Evolutionary conservation across 2,797 vertebrate species (phyloP).

Genomic region (Hippopotamyrus pictus): DNA sequence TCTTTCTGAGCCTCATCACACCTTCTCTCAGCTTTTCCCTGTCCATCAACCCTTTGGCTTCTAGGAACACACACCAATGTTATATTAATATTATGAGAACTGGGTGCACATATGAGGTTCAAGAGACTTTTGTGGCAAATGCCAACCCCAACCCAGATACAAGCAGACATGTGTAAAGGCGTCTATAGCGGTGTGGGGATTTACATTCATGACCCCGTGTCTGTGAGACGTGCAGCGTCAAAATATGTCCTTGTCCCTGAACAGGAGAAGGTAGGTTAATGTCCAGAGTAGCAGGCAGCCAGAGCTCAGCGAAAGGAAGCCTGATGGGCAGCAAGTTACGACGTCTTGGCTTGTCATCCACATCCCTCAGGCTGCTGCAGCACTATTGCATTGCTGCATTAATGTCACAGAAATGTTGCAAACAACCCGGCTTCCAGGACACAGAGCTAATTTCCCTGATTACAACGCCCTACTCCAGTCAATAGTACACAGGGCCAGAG

Average conservation of each 20-base stretch:
- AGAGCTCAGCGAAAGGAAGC: neutral
- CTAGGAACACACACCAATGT: neutral
- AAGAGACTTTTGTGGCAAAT: neutral
- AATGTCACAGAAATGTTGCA: neutral
- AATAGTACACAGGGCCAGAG: constrained; percentile 40
- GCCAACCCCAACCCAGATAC: neutral
- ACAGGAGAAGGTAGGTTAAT: neutral
- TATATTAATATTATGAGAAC: neutral
- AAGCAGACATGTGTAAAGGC: neutral
- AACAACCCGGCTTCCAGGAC: neutral
- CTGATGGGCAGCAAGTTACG: neutral
- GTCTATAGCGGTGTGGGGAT: neutral
- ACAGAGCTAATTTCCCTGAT: constrained; percentile 2
- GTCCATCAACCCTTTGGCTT: neutral
- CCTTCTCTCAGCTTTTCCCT: neutral
- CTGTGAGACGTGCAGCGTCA: neutral
- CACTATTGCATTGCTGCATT: neutral
- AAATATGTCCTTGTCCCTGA: neutral
- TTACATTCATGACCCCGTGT: neutral
- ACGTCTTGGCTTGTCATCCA: neutral
- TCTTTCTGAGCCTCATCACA: neutral
- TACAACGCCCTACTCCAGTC: constrained; percentile 30
- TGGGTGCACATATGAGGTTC: neutral
- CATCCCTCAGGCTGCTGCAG: neutral
- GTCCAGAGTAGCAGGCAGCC: neutral